phyloP scores from a whole-genome alignment of 2,797 vertebrate species.

The Pseudomugil gertrudae region DNA sequence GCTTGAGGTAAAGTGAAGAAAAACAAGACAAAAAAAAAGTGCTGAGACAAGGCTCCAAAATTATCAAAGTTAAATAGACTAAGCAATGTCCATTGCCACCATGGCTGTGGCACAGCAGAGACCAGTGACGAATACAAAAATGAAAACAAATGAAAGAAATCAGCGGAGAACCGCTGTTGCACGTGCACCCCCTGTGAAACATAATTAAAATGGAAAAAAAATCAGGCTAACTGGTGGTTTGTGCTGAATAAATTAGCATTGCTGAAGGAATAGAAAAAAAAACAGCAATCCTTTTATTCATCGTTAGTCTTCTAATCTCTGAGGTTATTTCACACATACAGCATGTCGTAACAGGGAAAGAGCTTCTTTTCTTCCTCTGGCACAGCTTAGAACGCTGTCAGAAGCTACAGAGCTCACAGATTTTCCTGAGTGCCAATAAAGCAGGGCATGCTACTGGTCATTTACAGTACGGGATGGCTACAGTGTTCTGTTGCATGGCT shows the following conservation, averaged over 20 bases:
- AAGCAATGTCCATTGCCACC: constrained; percentile 63
- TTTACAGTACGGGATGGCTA: constrained; percentile 68
- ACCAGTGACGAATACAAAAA: constrained; percentile 58
- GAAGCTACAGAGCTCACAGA: constrained; percentile 31
- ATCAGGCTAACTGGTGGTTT: constrained; percentile 60
- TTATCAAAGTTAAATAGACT: constrained; percentile 52
- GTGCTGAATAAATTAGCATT: constrained; percentile 55
- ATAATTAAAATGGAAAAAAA: constrained; percentile 5
- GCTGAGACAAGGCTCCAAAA: constrained; percentile 79
- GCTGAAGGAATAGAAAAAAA: background rate
- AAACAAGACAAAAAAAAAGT: constrained; percentile 81
- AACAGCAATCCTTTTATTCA: background rate
- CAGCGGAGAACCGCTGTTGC: constrained; percentile 40
- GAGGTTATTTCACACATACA: constrained; percentile 29
- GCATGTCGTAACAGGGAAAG: constrained; percentile 19
- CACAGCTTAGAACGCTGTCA: constrained; percentile 23
- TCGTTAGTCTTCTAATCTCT: background rate
- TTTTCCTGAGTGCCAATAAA: constrained; percentile 72
- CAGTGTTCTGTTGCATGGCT: constrained; percentile 66
- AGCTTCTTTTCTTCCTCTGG: constrained; percentile 3
- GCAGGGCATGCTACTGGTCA: constrained; percentile 48
- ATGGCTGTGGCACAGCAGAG: constrained; percentile 62
- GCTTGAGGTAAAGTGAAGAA: constrained; percentile 82
- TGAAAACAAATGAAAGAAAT: constrained; percentile 35
- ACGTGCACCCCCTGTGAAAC: constrained; percentile 20